Base-by-base conservation (phyloP, 2,888 invertebrate genomes). In the Gasteruption jaculator region DNA sequence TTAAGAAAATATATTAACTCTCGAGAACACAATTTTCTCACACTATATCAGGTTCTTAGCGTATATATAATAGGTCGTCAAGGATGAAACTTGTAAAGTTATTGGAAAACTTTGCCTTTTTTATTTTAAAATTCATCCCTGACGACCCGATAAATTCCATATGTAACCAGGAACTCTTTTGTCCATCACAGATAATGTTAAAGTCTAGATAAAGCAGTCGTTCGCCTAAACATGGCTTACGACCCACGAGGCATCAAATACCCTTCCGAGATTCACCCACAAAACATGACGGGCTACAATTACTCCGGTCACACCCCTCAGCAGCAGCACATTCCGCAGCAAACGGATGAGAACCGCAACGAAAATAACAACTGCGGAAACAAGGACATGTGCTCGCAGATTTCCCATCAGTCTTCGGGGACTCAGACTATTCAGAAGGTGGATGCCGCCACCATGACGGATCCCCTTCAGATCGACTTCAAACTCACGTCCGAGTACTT, bases 371-470 rank as follows among this genome's bases (percentile, higher is more conserved):
- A 59, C 37, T 65, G 63, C 18, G 56, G 60, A 15, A 63, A 65
- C 44, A 69, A 68, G 35, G 68, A 68, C 42, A 45, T 53, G 1
- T 60, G 63, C 19, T 43, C 58, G 6, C 53, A 54, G 27, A 54
- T 57, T 31, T 51, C 58, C 7, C 59, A 58, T 15, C 63, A 66
- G 32, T 65, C 63, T 2, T 62, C 62, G 2, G 57, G 58, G 6
- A 65, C 63, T 0, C 66, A 69, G 36, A 65, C 64, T 1, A 53
- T 63, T 32, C 65, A 67, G 14, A 70, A 70, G 50, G 68, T 70
- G 5, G 69, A 70, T 37, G 69, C 64, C 2, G 65, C 69, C 1
- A 70, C 69, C 5, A 70, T 70, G 69, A 70, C 69, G 4, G 69
- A 70, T 54, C 69, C 69, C 1, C 42, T 70, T 34, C 64, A 64